Evolutionary conservation across 2,888 invertebrate species (phyloP), one percentile per base, ranked within the genome.

Genomic region (Anaspis maculata): DNA sequence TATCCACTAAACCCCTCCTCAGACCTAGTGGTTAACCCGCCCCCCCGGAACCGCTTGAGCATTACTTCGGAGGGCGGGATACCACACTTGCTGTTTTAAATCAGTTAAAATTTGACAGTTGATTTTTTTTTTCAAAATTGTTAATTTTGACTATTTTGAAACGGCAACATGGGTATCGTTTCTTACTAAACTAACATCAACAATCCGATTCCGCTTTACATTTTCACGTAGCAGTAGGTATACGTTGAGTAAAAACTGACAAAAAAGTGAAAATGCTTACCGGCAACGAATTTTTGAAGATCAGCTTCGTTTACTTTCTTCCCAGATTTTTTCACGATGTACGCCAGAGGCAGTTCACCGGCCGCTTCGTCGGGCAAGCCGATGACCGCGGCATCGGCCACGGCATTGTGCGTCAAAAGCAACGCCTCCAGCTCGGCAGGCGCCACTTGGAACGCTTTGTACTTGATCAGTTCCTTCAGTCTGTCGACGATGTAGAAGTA

Each of bases 391-490:
- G 76, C 81, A 57, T 91, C 90, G 34, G 74, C 73, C 30, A 92
- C 75, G 31, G 73, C 73, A 1, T 74, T 68, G 67, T 86, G 79
- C 13, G 77, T 77, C 27, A 88, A 64, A 21, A 92, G 63, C 30
- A 91, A 56, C 10, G 79, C 79, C 64, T 94, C 92, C 22, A 94
- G 64, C 66, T 92, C 91, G 1, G 91, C 89, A 2, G 91, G 92
- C 1, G 91, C 83, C 22, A 81, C 79, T 74, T 87, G 82, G 53
- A 79, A 85, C 22, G 82, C 90, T 62, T 91, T 91, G 57, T 88
- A 90, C 62, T 94, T 94, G 52, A 94, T 92, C 15, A 94, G 74
- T 59, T 92, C 91, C 61, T 94, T 94, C 14, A 91, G 68, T 41
- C 92, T 70, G 61, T 91, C 92, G 2, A 90, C 85, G 43, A 92